A percentile compares a stretch with the other conserved stretches of the same genome.
These are phyloP conservation scores for Chrysotoxum bicinctum DNA, from an alignment of 2,888 invertebrate species.

Conservation along the genomic window DNA sequence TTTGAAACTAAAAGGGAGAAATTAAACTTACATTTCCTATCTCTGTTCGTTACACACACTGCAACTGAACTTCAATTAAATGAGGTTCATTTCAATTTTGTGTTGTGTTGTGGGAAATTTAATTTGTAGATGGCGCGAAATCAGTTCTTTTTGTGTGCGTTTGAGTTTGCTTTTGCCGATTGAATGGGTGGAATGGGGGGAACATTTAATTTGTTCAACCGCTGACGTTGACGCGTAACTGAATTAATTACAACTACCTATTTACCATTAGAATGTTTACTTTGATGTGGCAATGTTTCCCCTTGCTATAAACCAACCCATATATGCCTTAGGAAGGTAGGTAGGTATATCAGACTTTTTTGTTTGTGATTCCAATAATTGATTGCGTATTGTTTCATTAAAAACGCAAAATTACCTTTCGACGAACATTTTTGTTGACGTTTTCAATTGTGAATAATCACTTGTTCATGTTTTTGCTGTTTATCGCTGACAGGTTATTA, in stretches of 20 bases:
- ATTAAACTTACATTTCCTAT: not conserved
- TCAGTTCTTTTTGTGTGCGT: slow-evolving; percentile 27
- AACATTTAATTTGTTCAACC: slow-evolving; percentile 57
- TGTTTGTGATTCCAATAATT: slow-evolving; percentile 3
- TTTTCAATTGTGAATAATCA: slow-evolving; percentile 64
- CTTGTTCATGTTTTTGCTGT: slow-evolving; percentile 51
- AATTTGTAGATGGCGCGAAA: slow-evolving; percentile 38
- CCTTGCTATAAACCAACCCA: not conserved
- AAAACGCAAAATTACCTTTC: slow-evolving; percentile 6
- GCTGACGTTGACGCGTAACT: slow-evolving; percentile 62
- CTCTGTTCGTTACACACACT: slow-evolving; percentile 2
- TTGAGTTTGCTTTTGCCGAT: slow-evolving; percentile 2
- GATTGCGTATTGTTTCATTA: slow-evolving; percentile 34
- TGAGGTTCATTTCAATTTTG: not conserved
- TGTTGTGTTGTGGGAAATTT: slow-evolving; percentile 14
- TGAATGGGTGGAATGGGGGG: not conserved
- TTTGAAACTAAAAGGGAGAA: not conserved
- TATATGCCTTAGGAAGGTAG: no score
- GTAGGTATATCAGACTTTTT: no score
- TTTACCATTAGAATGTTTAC: slow-evolving; percentile 53
- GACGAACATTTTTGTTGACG: slow-evolving; percentile 48
- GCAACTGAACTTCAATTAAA: not conserved
- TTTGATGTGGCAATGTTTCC: slow-evolving; percentile 2
- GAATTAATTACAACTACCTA: slow-evolving; percentile 51
- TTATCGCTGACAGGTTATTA: slow-evolving; percentile 36